A percentile compares a stretch with the other conserved stretches of the same genome.
These are phyloP conservation scores for Polymixis flavicincta DNA, from an alignment of 2,888 invertebrate genomes.

Conservation along the genomic window DNA sequence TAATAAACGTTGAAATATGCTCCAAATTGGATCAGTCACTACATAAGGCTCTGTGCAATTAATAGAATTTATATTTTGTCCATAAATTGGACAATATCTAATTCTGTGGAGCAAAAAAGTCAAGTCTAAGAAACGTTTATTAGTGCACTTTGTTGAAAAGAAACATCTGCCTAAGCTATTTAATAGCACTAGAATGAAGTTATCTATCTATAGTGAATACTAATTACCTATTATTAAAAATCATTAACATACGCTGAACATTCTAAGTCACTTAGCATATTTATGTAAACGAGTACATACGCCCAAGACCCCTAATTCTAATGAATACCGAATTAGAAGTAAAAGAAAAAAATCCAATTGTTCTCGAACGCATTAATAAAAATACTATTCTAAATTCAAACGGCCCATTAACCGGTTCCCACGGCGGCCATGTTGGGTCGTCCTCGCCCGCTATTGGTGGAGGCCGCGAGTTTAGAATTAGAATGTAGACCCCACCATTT, in stretches of 20 bases:
- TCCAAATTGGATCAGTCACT: constrained; percentile 24
- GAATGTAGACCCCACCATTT: constrained; percentile 90
- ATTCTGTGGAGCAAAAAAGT: not conserved
- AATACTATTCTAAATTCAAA: constrained; percentile 91
- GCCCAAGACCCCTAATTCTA: constrained; percentile 52
- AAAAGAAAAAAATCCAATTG: constrained; percentile 80
- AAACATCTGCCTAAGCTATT: constrained; percentile 45
- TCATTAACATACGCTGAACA: constrained; percentile 43
- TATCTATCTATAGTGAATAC: constrained; percentile 17
- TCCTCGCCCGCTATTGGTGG: constrained; percentile 90
- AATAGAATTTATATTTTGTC: constrained; percentile 2
- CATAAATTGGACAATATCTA: not conserved
- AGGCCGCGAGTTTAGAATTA: constrained; percentile 89
- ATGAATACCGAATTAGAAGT: constrained; percentile 64
- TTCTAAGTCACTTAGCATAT: constrained; percentile 42
- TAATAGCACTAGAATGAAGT: constrained; percentile 13
- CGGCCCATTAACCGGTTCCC: constrained; percentile 90
- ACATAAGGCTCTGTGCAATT: constrained; percentile 15
- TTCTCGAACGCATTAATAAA: constrained; percentile 87
- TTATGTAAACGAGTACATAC: constrained; percentile 32
- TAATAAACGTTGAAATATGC: constrained; percentile 34
- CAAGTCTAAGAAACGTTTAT: not conserved
- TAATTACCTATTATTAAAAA: constrained; percentile 42
- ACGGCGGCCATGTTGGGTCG: constrained; percentile 89
- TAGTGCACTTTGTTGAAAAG: constrained; percentile 3